phyloP scores from a whole-genome alignment of 2,888 invertebrate species.

The Aquatica leii region DNA sequence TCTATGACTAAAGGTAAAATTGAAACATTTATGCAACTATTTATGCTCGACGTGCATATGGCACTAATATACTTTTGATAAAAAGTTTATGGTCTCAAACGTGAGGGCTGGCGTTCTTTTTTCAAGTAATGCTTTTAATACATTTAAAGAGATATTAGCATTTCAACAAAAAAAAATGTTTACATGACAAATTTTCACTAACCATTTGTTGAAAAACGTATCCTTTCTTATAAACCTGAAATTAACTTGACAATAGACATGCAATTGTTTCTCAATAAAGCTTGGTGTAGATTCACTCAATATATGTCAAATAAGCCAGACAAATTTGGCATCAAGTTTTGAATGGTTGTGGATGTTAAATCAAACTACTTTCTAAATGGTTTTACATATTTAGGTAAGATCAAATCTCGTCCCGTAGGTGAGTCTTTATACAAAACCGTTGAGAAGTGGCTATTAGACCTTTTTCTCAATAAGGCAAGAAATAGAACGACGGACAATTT shows the following conservation, averaged over 20 bases:
- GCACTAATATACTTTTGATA: background rate
- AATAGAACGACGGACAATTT: background rate
- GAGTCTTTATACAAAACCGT: background rate
- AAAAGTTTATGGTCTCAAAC: background rate
- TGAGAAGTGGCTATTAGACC: background rate
- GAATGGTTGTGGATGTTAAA: background rate
- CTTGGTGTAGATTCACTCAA: background rate
- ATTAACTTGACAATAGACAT: background rate
- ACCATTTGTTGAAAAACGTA: no score
- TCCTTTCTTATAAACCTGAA: no score
- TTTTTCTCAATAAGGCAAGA: background rate
- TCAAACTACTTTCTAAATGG: background rate
- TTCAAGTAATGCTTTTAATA: no score
- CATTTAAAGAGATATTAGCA: background rate
- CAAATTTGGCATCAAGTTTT: conserved; percentile 1
- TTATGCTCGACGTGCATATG: background rate
- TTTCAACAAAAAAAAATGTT: background rate
- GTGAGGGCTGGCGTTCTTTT: background rate
- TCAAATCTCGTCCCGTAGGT: background rate
- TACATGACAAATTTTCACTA: no score
- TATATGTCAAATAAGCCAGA: background rate
- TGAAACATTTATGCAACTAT: no score
- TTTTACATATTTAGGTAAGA: background rate
- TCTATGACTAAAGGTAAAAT: background rate
- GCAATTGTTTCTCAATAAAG: background rate